Base-by-base conservation (phyloP, 2,888 invertebrate genomes). In the Blastobasis adustella region DNA sequence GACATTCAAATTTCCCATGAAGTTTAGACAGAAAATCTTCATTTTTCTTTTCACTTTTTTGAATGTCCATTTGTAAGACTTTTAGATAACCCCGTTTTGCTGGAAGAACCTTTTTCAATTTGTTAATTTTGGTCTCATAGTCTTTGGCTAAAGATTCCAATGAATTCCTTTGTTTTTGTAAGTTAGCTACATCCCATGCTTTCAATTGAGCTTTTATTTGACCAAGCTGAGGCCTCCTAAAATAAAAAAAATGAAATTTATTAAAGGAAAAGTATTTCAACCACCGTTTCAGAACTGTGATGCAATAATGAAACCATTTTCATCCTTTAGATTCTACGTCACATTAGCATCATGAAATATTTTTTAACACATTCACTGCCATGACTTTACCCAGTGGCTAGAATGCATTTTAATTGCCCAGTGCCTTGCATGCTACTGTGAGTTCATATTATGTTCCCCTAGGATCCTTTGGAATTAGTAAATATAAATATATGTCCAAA, bases 31-130 rank as follows among this genome's bases (percentile, higher is more conserved):
- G 63, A 9, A 79, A 63, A 42, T 80, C 81, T 54, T 86, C 81
- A 71, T 79, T 86, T 69, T 80, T 87, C 64, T 79, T 85, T 57
- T 82, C 78, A 58, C 84, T 86, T 54, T 83, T 87, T 53, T 80
- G 79, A 47, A 88, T 78, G 55, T 88, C 88, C 68, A 85, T 69
- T 63, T 82, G 80, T 53, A 88, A 60, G 46, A 79, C 84, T 67
- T 81, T 87, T 1, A 87, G 58, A 53, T 84, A 88, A 10, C 80
- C 80, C 63, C 87, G 69, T 68, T 82, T 84, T 36, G 85, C 85
- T 54, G 76, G 65, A 39, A 88, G 55, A 48, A 65, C 75, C 58
- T 79, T 85, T 61, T 82, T 85, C 37, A 82, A 55, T 60, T 69
- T 76, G 53, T 72, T 76, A 4, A 80, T 84, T 66, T 75, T 70